Evolutionary conservation across 2,113 vertebrate species (phyloP).

Genomic region (Bufo bufo): DNA sequence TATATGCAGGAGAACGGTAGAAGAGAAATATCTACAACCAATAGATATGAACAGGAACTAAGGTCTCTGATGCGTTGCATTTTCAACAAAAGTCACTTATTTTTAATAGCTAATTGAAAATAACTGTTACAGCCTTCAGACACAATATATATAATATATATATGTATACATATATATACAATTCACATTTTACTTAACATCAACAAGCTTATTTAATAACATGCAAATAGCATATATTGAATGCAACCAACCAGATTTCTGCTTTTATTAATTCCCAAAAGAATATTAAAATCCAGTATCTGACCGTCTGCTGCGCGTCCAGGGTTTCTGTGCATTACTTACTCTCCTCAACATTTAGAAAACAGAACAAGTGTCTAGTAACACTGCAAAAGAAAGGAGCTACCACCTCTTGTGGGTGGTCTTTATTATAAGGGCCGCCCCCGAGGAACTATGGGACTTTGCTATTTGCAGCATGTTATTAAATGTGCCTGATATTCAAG

Average conservation of each 20-base stretch:
- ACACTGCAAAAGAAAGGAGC: not conserved
- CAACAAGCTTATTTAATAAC: constrained; percentile 33
- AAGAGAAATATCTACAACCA: not conserved
- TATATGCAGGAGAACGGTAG: not conserved
- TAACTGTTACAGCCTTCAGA: constrained; percentile 28
- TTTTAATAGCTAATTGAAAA: constrained; percentile 14
- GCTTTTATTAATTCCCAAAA: not conserved
- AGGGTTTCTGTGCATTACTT: not conserved
- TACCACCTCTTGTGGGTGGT: not conserved
- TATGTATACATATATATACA: not conserved
- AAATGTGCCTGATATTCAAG: constrained; percentile 19
- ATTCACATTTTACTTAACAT: constrained; percentile 5
- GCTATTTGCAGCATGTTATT: constrained; percentile 27
- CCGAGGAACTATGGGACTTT: not conserved
- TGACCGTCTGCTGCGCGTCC: not conserved
- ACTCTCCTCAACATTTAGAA: not conserved
- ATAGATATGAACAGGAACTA: not conserved
- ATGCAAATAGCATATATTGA: constrained; percentile 5
- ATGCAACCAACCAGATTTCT: not conserved
- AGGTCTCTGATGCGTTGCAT: constrained; percentile 6
- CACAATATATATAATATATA: constrained; percentile 8
- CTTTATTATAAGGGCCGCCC: not conserved
- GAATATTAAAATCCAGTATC: not conserved
- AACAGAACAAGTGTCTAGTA: not conserved
- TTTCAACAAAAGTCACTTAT: not conserved